Evolutionary conservation across 2,113 vertebrate species (phyloP).

Genomic region (Narcine bancroftii): DNA sequence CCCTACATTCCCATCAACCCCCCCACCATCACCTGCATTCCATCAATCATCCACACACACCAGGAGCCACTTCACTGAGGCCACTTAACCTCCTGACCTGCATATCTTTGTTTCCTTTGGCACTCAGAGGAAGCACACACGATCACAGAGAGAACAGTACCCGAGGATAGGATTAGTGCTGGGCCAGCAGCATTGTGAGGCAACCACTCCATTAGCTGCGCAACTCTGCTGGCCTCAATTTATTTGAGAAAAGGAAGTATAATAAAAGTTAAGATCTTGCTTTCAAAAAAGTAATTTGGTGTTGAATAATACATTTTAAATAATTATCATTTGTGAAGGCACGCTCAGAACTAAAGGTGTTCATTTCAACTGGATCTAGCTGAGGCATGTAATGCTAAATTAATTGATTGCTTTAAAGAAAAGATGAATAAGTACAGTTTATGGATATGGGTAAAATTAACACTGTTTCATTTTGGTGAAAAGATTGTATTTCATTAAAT

Average conservation of each 20-base stretch:
- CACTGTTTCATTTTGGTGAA: background rate
- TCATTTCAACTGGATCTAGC: background rate
- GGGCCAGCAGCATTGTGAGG: too few relatives aligned
- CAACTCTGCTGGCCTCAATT: too few relatives aligned
- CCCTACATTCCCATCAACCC: too few relatives aligned
- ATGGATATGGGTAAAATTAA: background rate
- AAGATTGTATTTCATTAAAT: background rate
- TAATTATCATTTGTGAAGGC: background rate
- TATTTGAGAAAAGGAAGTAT: background rate
- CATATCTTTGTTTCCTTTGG: too few relatives aligned
- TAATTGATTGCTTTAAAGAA: background rate
- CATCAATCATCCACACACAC: too few relatives aligned
- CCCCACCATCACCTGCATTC: too few relatives aligned
- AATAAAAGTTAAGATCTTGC: background rate
- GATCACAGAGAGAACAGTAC: too few relatives aligned
- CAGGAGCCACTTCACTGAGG: too few relatives aligned
- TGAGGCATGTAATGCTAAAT: background rate
- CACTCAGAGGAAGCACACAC: too few relatives aligned
- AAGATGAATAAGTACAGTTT: background rate
- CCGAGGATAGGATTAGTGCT: too few relatives aligned
- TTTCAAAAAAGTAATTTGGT: background rate
- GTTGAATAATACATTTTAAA: background rate
- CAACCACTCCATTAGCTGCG: too few relatives aligned
- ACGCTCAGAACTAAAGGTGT: background rate
- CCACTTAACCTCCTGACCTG: too few relatives aligned